phyloP scores from a whole-genome alignment of 2,113 vertebrate genomes.

The Regulus satrapa region DNA sequence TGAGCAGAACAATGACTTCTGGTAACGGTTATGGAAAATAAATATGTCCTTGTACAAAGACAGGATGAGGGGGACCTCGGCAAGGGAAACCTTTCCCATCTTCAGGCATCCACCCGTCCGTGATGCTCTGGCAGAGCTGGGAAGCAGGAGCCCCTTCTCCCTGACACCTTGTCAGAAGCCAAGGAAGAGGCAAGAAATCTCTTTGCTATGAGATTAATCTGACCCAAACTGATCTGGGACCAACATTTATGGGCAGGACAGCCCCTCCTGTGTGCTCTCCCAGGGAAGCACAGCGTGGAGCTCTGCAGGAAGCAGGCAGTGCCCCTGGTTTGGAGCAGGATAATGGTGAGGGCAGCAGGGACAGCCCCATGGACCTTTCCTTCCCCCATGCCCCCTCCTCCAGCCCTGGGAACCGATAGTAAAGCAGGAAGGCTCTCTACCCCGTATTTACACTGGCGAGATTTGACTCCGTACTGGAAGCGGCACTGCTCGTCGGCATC shows the following conservation, averaged over 20 bases:
- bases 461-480: slow-evolving; percentile 97
- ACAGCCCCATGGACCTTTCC: neutral
- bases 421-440: slow-evolving; percentile 89
- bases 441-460: slow-evolving; percentile 99
- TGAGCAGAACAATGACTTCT: neutral
- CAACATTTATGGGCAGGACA: neutral
- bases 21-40: neutral
- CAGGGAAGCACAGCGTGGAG: neutral
- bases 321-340: neutral
- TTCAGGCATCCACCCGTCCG: no score
- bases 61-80: neutral
- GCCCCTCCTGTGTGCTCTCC: neutral
- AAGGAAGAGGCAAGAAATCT: neutral
- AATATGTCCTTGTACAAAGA: accelerated
- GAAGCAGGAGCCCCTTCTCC: no score
- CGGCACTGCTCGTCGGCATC: slow-evolving; percentile 97
- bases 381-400: neutral
- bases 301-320: neutral
- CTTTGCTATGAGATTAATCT: neutral
- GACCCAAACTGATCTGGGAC: neutral
- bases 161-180: no score
- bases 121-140: no score
- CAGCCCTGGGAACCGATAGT: slow-evolving; percentile 69
- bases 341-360: neutral
- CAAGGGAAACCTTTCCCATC: no score